phyloP scores from a whole-genome alignment of 2,113 vertebrate genomes.

The Gambusia affinis region DNA sequence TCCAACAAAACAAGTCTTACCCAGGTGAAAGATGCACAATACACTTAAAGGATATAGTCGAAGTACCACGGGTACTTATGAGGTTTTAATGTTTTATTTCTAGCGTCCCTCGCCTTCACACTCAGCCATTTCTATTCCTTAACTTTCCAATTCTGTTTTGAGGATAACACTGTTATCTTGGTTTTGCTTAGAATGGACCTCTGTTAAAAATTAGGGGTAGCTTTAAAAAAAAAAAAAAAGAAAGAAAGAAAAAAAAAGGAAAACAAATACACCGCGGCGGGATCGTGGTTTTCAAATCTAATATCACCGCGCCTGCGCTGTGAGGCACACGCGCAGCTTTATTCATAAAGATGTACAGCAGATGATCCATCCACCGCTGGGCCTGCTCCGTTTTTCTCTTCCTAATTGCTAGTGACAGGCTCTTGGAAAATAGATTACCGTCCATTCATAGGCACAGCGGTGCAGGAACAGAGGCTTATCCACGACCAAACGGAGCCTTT shows the following conservation, averaged over 20 bases:
- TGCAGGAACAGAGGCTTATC: conserved; percentile 16
- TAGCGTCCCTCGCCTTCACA: too few relatives aligned
- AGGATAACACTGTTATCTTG: too few relatives aligned
- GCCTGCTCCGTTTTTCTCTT: conserved; percentile 8
- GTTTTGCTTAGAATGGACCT: too few relatives aligned
- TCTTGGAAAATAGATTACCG: conserved; percentile 73
- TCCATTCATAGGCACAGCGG: conserved; percentile 22
- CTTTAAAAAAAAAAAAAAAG: too few relatives aligned
- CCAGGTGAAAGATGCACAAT: too few relatives aligned
- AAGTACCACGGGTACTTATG: background rate
- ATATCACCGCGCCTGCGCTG: background rate
- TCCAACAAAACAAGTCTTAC: too few relatives aligned
- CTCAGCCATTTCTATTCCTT: too few relatives aligned
- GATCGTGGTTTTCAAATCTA: background rate
- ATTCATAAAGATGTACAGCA: conserved; percentile 12
- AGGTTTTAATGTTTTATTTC: background rate
- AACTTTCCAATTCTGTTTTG: too few relatives aligned
- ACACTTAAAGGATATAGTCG: too few relatives aligned
- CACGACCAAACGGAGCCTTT: background rate
- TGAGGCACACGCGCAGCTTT: background rate
- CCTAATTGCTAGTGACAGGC: conserved; percentile 68
- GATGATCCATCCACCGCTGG: conserved; percentile 2
- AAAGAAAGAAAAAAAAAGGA: too few relatives aligned
- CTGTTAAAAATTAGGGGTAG: too few relatives aligned
- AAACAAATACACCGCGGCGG: too few relatives aligned